phyloP scores from a whole-genome alignment of 2,888 invertebrate genomes.

The Aethes cnicana region DNA sequence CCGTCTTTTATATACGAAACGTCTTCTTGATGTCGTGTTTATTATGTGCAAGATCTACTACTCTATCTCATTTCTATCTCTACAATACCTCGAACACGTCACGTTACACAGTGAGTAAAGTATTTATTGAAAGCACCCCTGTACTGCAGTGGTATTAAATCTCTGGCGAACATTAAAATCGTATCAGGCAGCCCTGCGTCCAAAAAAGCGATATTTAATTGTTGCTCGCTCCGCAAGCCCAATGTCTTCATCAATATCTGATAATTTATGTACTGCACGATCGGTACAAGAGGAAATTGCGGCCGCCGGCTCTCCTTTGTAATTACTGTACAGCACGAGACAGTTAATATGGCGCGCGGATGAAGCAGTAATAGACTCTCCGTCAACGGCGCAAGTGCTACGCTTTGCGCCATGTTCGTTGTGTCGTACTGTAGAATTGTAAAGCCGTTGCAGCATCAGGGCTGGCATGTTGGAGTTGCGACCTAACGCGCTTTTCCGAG shows the following conservation, averaged over 20 bases:
- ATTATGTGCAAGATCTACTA: too few relatives aligned
- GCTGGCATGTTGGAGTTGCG: constrained; percentile 42
- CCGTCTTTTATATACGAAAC: too few relatives aligned
- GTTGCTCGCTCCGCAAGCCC: constrained; percentile 67
- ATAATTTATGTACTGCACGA: constrained; percentile 81
- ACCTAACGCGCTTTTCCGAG: constrained; percentile 1
- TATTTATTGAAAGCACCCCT: constrained; percentile 5
- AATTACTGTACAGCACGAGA: too few relatives aligned
- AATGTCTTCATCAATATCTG: constrained; percentile 83
- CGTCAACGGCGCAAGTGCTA: too few relatives aligned
- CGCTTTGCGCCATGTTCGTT: too few relatives aligned
- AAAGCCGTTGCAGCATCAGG: constrained; percentile 76
- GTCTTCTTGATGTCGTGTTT: too few relatives aligned
- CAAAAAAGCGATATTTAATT: constrained; percentile 54
- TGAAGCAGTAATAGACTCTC: too few relatives aligned
- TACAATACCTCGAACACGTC: too few relatives aligned
- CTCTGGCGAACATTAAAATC: constrained; percentile 20
- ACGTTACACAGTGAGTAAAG: not conserved
- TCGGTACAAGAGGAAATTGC: constrained; percentile 81
- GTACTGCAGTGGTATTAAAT: constrained; percentile 6
- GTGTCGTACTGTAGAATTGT: constrained; percentile 81
- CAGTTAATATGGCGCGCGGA: too few relatives aligned
- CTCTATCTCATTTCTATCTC: too few relatives aligned
- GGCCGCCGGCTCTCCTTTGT: constrained; percentile 84
- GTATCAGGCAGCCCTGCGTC: constrained; percentile 37